Evolutionary conservation across 2,888 invertebrate genomes (phyloP).

Genomic region (Serrognathus titanus): DNA sequence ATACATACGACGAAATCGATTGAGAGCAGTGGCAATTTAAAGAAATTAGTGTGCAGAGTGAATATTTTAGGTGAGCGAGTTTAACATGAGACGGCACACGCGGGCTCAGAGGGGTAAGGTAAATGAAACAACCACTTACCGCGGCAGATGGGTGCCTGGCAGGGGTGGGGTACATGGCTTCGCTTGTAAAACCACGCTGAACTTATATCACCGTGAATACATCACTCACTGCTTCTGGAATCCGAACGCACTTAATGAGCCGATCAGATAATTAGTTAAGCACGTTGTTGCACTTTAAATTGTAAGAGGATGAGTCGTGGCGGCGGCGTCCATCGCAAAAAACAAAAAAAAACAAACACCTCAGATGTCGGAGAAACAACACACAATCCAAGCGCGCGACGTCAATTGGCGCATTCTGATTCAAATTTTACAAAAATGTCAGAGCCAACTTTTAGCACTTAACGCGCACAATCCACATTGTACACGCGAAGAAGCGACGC

Average conservation of each 20-base stretch:
- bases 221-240: constrained; percentile 27
- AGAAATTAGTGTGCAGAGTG: too few relatives aligned
- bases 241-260: constrained; percentile 15
- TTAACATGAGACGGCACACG: too few relatives aligned
- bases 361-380: too few relatives aligned
- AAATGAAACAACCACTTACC: constrained; percentile 55
- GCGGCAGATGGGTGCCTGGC: constrained; percentile 73
- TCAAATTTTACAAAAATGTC: constrained; percentile 27
- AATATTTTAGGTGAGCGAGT: too few relatives aligned
- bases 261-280: neutral
- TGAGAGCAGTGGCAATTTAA: too few relatives aligned
- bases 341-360: constrained; percentile 4
- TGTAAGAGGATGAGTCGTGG: neutral
- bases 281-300: neutral
- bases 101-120: too few relatives aligned
- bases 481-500: constrained; percentile 28
- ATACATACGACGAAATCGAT: too few relatives aligned
- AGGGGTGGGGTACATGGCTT: constrained; percentile 69
- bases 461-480: constrained; percentile 41
- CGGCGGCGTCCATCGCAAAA: neutral
- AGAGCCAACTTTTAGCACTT: constrained; percentile 28
- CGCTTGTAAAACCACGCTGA: constrained; percentile 28
- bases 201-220: constrained; percentile 31
- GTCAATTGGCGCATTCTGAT: neutral
- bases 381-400: neutral